Conservation (phyloP, 2,797 vertebrate species). For the Sebastes steindachneri region DNA sequence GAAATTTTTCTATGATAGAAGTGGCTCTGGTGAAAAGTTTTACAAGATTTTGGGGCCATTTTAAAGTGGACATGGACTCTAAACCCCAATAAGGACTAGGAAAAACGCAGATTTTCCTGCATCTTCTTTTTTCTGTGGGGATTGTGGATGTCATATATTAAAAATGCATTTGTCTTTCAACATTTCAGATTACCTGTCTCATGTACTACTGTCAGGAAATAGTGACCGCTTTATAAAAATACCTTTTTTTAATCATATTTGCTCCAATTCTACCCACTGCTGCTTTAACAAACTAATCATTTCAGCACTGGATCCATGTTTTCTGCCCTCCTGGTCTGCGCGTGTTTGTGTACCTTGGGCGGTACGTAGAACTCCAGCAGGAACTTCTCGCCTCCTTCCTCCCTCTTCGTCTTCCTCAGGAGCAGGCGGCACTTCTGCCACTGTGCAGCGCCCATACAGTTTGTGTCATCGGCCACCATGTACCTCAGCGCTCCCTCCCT, state of each 20-base stretch:
- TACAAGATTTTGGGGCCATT: neutral
- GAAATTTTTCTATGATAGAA: neutral
- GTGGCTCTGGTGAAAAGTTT: neutral
- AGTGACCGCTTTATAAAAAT: too few species aligned
- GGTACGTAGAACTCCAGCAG: conserved; percentile 97
- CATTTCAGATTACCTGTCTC: too few species aligned
- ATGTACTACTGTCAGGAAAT: too few species aligned
- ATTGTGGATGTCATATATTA: neutral
- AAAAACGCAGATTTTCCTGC: neutral
- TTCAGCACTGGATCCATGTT: neutral
- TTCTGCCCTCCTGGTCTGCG: neutral
- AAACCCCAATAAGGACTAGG: neutral
- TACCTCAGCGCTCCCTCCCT: conserved; percentile 93
- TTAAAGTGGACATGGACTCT: neutral
- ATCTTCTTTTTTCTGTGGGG: neutral
- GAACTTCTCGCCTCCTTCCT: conserved; percentile 91
- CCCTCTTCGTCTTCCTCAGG: conserved; percentile 87
- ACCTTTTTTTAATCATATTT: too few species aligned
- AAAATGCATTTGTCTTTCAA: neutral
- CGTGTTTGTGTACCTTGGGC: conserved; percentile 88
- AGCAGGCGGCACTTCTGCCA: conserved; percentile 98
- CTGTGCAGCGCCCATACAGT: conserved; percentile 90
- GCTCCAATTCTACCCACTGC: too few species aligned
- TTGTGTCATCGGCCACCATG: conserved; percentile 95
- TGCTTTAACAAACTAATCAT: neutral